Percentiles rank a stretch among this genome's conserved stretches.
These are phyloP conservation scores for Rhea pennata DNA, from an alignment of 2,113 vertebrate species.

Conservation along the genomic window DNA sequence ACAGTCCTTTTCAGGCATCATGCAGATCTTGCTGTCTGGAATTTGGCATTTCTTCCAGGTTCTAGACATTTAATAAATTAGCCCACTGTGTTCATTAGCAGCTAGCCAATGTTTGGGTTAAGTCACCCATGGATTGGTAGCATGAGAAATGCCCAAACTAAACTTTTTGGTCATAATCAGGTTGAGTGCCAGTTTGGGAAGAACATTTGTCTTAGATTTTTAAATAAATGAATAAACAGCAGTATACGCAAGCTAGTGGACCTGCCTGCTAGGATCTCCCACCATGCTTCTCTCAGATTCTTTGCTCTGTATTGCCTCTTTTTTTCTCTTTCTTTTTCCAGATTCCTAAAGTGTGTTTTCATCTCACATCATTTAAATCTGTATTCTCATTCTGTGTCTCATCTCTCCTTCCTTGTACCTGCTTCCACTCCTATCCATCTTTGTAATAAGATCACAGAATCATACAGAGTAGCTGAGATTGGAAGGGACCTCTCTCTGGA, in stretches of 20 bases:
- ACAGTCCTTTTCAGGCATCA: background rate
- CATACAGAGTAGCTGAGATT: background rate
- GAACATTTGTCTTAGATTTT: background rate
- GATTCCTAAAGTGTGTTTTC: background rate
- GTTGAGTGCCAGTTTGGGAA: background rate
- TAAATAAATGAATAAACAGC: background rate
- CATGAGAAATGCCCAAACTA: background rate
- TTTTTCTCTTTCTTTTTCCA: background rate
- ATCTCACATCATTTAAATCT: background rate
- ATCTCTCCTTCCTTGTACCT: background rate
- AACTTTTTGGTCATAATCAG: background rate
- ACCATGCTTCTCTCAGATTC: background rate
- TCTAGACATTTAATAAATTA: background rate
- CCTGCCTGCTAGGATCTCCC: background rate
- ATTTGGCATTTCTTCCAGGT: background rate
- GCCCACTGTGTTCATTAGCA: background rate
- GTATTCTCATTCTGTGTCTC: background rate
- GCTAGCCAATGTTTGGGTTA: background rate
- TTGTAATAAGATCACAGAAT: background rate
- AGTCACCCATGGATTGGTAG: background rate
- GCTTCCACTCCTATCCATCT: background rate
- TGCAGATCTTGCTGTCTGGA: background rate
- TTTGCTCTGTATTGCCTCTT: background rate
- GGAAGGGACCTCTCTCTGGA: background rate
- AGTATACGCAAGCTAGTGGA: background rate